Evolutionary conservation across 2,113 vertebrate genomes (phyloP).

Genomic region (Micronycteris hirsuta): DNA sequence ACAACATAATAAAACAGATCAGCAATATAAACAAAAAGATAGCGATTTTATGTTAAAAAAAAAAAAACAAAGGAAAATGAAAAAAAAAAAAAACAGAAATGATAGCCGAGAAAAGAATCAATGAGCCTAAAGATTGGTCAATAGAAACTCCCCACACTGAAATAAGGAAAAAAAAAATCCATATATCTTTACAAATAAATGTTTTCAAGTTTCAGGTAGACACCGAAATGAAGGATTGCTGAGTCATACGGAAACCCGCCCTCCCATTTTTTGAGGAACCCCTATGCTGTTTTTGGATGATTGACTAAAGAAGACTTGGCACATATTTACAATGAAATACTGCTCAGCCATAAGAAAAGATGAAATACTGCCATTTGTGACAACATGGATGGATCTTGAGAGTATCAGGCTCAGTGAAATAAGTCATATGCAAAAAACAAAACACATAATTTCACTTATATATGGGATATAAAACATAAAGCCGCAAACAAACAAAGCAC

Average conservation of each 20-base stretch:
- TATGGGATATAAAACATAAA: background rate
- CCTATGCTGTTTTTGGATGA: background rate
- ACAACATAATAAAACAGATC: background rate
- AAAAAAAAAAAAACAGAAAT: background rate
- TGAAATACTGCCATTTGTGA: background rate
- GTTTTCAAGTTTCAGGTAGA: background rate
- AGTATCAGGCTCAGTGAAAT: background rate
- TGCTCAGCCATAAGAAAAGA: background rate
- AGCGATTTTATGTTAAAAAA: background rate
- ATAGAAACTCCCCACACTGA: background rate
- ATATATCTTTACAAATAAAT: background rate
- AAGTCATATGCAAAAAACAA: background rate
- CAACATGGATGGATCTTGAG: background rate
- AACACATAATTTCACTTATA: background rate
- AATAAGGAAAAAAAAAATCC: background rate
- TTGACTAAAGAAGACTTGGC: background rate
- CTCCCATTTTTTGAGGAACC: background rate
- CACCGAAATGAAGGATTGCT: background rate
- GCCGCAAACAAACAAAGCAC: background rate
- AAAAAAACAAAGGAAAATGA: background rate
- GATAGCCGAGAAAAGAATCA: background rate
- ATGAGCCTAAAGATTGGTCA: background rate
- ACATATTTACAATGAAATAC: background rate
- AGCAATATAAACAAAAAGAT: background rate
- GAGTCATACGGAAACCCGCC: background rate